Evolutionary conservation across 2,113 vertebrate genomes (phyloP), one percentile per base, ranked within the genome.

Genomic region (Asarcornis scutulata): DNA sequence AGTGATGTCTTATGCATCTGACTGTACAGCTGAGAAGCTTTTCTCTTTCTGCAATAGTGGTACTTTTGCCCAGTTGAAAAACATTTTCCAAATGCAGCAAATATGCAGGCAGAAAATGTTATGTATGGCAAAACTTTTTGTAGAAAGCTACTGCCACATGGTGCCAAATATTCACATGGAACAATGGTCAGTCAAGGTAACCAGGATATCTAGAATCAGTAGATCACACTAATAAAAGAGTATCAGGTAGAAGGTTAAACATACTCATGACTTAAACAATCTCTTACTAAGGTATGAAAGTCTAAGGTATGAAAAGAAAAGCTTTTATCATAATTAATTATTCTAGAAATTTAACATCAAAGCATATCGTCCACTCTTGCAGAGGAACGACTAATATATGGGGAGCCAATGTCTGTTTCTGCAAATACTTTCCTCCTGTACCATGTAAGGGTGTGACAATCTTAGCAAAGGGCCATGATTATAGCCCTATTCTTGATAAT

Each of bases 11-110:
- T 81, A 26, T 38, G 21, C 46, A 81, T n/a, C 83, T 71, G 36
- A 91, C 17, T 20, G 31, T 69, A 62, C 36, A 95, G 34, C 68
- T 69, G 85, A 83, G 91, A 91, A 90, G 40, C 9, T 78, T 96
- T 88, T 75, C 27, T 94, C 62, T 88, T 96, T 94, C 77, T 91
- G 38, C 46, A 87, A 17, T 21, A 31, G 17, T 69, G 36, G 12
- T 36, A 23, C 55, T 59, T 63, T 89, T 80, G 72, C 38, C 48
- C 60, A 93, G 27, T 26, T 88, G 77, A 91, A 95, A 91, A 44
- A 85, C n/a, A 53, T 73, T 88, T 77, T 62, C 76, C 82, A 86
- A 90, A 56, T n/a, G n/a, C 9, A 89, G 26, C 76, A 73, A 46
- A 90, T 40, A 74, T 36, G 36, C 27, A 56, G 73, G 25, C 59